Evolutionary conservation across 2,113 vertebrate genomes (phyloP), one percentile per base, ranked within the genome.

Genomic region (Pseudorectes ferrugineus): DNA sequence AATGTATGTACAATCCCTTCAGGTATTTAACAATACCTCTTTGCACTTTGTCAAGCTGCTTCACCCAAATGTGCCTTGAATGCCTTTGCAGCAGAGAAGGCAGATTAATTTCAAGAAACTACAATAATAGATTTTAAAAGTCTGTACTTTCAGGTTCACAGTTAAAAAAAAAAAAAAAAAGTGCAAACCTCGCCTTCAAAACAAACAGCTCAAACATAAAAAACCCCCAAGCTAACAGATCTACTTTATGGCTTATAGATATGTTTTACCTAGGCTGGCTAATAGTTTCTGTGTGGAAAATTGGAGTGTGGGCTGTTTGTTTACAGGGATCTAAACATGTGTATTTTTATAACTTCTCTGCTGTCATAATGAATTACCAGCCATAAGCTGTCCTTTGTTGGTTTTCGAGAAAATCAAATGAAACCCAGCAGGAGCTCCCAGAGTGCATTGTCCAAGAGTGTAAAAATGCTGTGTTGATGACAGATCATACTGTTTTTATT

Each of bases 401-500:
- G 96, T 95, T 97, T 99, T 98, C 98, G 96, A 98, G 98, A 97
- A 97, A 98, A 98, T 98, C 98, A 98, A 98, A 98, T 98, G 97
- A 98, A 98, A 98, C 97, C 98, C 98, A 97, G 98, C 98, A 98
- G 98, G 98, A 98, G 98, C 97, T 98, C 97, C 97, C 98, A 97
- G 97, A 97, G 97, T 97, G 98, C 96, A 97, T 97, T 98, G 98
- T 98, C 97, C 97, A 81, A 82, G 92, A 98, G 98, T 98, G 98
- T 98, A 98, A 97, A 98, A 99, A 98, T 96, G 97, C 96, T 96
- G 97, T 91, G 86, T 95, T 95, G 97, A 98, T 99, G 98, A 99
- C 98, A 98, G 98, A 98, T 99, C 98, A 98, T 98, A 98, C 98
- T 98, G 98, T 98, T 99, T 98, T 98, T 98, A 99, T 99, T 99